phyloP scores from a whole-genome alignment of 2,797 vertebrate species.

The Choloepus didactylus region DNA sequence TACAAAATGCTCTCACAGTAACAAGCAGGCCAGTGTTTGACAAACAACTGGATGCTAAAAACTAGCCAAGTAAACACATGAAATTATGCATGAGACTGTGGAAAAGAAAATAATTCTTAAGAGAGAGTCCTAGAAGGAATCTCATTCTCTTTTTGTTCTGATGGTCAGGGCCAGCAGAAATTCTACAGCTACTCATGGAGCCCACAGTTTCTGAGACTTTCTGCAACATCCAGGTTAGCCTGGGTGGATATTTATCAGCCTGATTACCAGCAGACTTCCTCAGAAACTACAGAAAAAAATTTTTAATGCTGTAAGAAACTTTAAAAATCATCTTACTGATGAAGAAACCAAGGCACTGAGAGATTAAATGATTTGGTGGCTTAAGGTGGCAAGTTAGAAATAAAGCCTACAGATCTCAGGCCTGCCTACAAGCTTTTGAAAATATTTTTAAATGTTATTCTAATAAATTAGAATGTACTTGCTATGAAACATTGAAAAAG shows the following conservation, averaged over 20 bases:
- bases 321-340: not conserved
- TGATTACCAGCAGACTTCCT: not conserved
- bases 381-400: not conserved
- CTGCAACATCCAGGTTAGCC: not conserved
- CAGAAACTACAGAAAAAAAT: not conserved
- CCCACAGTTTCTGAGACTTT: not conserved
- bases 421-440: not conserved
- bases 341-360: conserved; percentile 4
- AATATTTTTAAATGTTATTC: not conserved
- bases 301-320: not conserved
- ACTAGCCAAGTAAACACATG: too few relatives aligned
- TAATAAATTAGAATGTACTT: conserved; percentile 1
- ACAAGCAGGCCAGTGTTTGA: too few relatives aligned
- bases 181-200: not conserved
- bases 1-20: too few relatives aligned
- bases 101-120: conserved; percentile 41
- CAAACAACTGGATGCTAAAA: too few relatives aligned
- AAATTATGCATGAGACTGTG: too few relatives aligned
- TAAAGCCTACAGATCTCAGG: not conserved
- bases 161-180: not conserved
- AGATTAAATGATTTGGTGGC: not conserved
- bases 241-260: not conserved
- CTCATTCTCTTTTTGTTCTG: not conserved
- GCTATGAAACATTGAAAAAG: conserved; percentile 40
- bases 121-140: not conserved